Conservation (phyloP, 2,797 vertebrate species). For the Alexandromys oeconomus region DNA sequence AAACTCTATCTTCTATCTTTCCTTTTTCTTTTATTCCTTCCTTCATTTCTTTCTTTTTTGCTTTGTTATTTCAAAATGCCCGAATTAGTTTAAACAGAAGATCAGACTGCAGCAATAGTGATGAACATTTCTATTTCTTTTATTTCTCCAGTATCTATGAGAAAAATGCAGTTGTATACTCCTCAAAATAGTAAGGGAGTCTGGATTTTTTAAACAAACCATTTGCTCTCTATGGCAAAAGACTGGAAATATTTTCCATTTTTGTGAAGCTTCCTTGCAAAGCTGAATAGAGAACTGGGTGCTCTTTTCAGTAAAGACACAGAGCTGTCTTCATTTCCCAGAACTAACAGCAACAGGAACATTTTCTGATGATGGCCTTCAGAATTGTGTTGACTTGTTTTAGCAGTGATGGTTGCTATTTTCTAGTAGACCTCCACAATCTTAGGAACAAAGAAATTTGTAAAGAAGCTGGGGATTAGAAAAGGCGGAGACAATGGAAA, state of each 20-base stretch:
- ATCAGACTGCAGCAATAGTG: background rate
- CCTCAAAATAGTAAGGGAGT: background rate
- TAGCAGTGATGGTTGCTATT: background rate
- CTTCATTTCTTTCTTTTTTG: background rate
- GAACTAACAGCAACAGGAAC: background rate
- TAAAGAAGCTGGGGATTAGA: background rate
- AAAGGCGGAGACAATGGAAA: background rate
- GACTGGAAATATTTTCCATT: background rate
- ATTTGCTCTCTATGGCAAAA: background rate
- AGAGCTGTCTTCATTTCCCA: background rate
- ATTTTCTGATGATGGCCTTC: background rate
- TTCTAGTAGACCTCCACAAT: background rate
- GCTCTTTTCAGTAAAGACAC: background rate
- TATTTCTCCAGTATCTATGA: background rate
- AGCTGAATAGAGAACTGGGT: background rate
- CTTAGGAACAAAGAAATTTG: background rate
- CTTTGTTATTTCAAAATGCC: background rate
- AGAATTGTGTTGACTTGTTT: background rate
- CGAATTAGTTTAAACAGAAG: constrained; percentile 7
- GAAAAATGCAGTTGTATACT: background rate
- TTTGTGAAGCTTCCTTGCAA: background rate
- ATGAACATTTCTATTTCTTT: background rate
- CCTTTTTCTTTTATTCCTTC: too few species aligned
- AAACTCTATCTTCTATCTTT: background rate
- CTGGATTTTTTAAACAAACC: background rate